Evolutionary conservation across 2,888 invertebrate genomes (phyloP), one percentile per base, ranked within the genome.

Genomic region (Octonoba sinensis): DNA sequence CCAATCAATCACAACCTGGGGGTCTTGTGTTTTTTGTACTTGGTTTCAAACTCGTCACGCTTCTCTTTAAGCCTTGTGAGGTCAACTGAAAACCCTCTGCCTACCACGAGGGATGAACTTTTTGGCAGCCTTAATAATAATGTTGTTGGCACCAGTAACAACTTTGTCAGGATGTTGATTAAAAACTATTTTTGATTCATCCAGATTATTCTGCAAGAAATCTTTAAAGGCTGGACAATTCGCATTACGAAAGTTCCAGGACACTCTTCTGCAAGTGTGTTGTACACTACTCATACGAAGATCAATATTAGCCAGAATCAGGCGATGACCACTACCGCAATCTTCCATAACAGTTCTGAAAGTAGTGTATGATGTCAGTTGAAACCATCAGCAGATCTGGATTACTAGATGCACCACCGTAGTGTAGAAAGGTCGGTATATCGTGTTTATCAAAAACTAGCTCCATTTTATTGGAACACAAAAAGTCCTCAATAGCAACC

Each of bases 1-100:
- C 66, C 72, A 72, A n/a, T 62, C 18, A 12, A 16, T 60, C 20
- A n/a, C n/a, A 51, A 62, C 64, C 44, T 62, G n/a, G 18, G 49
- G 62, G 18, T n/a, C n/a, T n/a, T n/a, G n/a, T 0, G 36, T 27
- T 49, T 62, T 15, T 36, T 62, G 27, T 18, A 51, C 49, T 72
- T 20, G 24, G 20, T 72, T 27, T 2, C 49, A 20, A 57, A n/a
- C n/a, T 57, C n/a, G n/a, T 57, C 20, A 57, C 57, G 20, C n/a
- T 57, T 18, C 57, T 57, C n/a, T 57, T 47, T 47, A 47, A n/a
- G n/a, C n/a, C n/a, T n/a, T n/a, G n/a, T n/a, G n/a, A n/a, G n/a
- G n/a, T n/a, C n/a, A n/a, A n/a, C n/a, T n/a, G n/a, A n/a, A n/a
- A n/a, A n/a, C n/a, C n/a, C n/a, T 54, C 22, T 59, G 59, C 22